Conservation (phyloP, 2,113 vertebrate species). For the Phoenicopterus ruber region DNA sequence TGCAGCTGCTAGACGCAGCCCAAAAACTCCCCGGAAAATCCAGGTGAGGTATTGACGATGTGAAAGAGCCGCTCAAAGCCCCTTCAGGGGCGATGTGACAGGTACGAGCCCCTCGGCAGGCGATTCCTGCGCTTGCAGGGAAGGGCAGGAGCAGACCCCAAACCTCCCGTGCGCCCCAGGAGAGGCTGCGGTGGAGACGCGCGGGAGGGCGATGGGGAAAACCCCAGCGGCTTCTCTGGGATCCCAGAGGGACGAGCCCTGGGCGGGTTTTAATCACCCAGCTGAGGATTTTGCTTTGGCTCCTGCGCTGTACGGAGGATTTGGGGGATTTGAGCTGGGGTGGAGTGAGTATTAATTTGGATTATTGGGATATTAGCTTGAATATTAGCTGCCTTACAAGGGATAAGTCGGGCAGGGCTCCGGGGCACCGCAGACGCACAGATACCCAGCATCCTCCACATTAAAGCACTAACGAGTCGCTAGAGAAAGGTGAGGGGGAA, state of each 20-base stretch:
- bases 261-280: background rate
- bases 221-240: background rate
- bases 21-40: background rate
- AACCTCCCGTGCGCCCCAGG: background rate
- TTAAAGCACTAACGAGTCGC: background rate
- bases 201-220: background rate
- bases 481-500: background rate
- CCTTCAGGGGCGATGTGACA: background rate
- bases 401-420: background rate
- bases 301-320: accelerated
- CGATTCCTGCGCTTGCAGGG: no score
- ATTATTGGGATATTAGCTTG: background rate
- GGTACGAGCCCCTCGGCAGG: accelerated
- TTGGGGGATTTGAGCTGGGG: background rate
- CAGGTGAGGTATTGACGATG: background rate
- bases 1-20: background rate
- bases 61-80: background rate
- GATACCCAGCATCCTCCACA: background rate
- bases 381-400: background rate
- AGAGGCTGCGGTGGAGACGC: accelerated
- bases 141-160: background rate
- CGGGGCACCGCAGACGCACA: accelerated
- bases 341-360: background rate
- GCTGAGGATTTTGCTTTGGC: background rate
- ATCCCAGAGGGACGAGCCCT: background rate